Percentiles rank a stretch among this genome's conserved stretches.
phyloP scores from a whole-genome alignment of 2,113 vertebrate genomes.

The Silurus asotus region DNA sequence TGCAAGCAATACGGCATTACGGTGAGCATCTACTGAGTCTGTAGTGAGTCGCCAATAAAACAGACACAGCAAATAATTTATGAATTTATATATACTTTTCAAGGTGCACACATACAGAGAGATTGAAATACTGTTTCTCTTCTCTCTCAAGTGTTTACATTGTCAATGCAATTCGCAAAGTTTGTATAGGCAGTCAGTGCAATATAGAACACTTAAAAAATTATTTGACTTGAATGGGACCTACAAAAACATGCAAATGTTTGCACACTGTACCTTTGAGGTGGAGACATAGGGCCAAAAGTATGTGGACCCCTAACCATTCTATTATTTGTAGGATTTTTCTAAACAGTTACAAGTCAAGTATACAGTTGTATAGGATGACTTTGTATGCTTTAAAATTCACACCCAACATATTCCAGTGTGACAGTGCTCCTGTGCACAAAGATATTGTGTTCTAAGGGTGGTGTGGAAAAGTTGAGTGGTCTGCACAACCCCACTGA shows the following conservation, averaged over 20 bases:
- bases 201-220: neutral
- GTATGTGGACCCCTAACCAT: neutral
- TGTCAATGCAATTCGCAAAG: too few species aligned
- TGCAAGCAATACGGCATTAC: slow-evolving; percentile 90
- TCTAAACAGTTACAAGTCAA: neutral
- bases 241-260: neutral
- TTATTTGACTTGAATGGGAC: neutral
- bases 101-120: too few species aligned
- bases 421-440: neutral
- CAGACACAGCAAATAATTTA: neutral
- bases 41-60: neutral
- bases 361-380: neutral
- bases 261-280: neutral
- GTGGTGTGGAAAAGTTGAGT: neutral
- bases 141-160: too few species aligned
- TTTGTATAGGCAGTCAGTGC: too few species aligned
- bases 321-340: neutral
- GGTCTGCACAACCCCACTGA: neutral
- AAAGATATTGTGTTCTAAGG: neutral
- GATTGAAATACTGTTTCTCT: too few species aligned
- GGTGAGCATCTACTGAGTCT: slow-evolving; percentile 65
- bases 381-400: neutral
- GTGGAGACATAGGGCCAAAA: neutral
- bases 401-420: neutral
- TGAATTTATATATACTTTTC: neutral